Conservation (phyloP, 2,888 invertebrate species). For the Amorpha juglandis region DNA sequence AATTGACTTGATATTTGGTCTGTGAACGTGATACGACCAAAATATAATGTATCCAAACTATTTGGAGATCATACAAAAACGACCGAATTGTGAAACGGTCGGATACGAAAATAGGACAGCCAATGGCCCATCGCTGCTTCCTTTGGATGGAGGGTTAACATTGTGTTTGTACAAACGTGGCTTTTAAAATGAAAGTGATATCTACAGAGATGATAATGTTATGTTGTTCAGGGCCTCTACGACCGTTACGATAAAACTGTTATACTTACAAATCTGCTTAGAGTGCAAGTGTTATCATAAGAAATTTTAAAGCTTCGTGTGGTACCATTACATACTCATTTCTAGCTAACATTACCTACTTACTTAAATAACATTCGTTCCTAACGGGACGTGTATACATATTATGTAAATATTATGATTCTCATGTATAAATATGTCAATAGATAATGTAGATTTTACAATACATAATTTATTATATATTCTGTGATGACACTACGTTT, state of each 20-base stretch:
- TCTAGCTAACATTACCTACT: slow-evolving; percentile 81
- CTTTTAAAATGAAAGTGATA: slow-evolving; percentile 9
- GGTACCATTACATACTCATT: slow-evolving; percentile 78
- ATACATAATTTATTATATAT: slow-evolving; percentile 81
- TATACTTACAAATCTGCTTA: slow-evolving; percentile 76
- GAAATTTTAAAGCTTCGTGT: slow-evolving; percentile 84
- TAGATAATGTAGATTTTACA: slow-evolving; percentile 79
- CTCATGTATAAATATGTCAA: slow-evolving; percentile 83
- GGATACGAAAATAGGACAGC: not conserved
- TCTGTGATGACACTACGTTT: slow-evolving; percentile 80
- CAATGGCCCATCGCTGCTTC: not conserved
- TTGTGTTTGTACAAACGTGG: slow-evolving; percentile 16
- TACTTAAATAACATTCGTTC: slow-evolving; percentile 82
- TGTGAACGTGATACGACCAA: slow-evolving; percentile 64
- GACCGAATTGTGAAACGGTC: not conserved
- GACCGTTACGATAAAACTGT: slow-evolving; percentile 36
- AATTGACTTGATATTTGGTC: slow-evolving; percentile 82
- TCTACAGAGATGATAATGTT: slow-evolving; percentile 22
- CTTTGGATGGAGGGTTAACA: slow-evolving; percentile 14
- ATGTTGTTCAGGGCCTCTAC: slow-evolving; percentile 16
- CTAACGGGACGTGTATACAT: slow-evolving; percentile 85
- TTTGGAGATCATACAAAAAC: slow-evolving; percentile 38
- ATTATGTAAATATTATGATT: slow-evolving; percentile 81
- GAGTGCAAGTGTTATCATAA: slow-evolving; percentile 83
- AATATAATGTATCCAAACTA: slow-evolving; percentile 39